Conservation (phyloP, 1,140 invertebrate species). For the Brachionus sp. region DNA sequence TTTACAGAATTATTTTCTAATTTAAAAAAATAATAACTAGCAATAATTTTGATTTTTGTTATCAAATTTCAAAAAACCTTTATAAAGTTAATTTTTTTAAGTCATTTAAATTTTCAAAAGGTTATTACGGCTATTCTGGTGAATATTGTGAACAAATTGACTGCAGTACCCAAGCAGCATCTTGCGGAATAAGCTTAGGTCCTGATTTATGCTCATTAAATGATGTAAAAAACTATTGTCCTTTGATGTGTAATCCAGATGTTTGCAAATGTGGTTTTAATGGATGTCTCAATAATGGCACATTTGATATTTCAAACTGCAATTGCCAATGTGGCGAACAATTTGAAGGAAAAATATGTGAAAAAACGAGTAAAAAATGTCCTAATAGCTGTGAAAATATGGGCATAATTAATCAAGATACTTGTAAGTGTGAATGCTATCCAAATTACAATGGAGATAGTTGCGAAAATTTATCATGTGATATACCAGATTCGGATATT, state of each 20-base stretch:
- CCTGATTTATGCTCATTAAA: background rate
- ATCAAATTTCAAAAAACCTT: background rate
- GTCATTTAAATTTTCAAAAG: background rate
- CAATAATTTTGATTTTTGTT: too few relatives aligned
- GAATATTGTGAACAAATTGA: conserved; percentile 15
- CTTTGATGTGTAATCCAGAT: background rate
- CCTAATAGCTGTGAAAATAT: background rate
- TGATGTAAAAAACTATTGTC: background rate
- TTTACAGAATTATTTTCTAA: too few relatives aligned
- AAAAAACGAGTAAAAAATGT: background rate
- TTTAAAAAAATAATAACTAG: too few relatives aligned
- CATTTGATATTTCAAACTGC: background rate
- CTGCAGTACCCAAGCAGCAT: background rate
- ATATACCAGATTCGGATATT: background rate
- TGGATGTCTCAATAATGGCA: conserved; percentile 19
- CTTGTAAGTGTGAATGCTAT: conserved; percentile 37
- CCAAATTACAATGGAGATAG: background rate
- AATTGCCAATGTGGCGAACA: background rate
- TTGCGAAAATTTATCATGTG: conserved; percentile 21
- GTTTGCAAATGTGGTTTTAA: conserved; percentile 30
- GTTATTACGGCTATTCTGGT: conserved; percentile 1
- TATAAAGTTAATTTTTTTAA: background rate
- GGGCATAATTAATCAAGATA: background rate
- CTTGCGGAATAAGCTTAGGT: background rate
- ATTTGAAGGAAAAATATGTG: conserved; percentile 18